Evolutionary conservation across 2,113 vertebrate species (phyloP).

Genomic region (Mus pahari): DNA sequence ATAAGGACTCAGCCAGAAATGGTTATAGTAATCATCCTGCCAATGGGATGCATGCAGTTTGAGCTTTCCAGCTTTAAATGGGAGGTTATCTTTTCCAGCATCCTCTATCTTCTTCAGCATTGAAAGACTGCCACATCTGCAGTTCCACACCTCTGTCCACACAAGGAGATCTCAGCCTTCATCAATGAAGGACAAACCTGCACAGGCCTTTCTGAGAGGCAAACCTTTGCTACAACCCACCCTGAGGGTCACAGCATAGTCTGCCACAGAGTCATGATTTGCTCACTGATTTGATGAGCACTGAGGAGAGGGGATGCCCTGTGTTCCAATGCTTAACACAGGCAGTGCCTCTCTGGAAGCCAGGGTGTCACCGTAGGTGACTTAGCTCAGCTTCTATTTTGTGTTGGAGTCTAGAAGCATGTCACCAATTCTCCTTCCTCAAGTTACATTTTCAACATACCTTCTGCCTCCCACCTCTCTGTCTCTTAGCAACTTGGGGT

Average conservation of each 20-base stretch:
- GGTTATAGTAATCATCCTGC: background rate
- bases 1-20: background rate
- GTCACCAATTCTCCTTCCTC: background rate
- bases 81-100: background rate
- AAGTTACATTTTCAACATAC: slow-evolving; percentile 30
- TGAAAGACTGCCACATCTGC: background rate
- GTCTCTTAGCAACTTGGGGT: slow-evolving; percentile 33
- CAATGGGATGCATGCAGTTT: background rate
- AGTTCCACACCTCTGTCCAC: background rate
- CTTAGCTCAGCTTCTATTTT: background rate
- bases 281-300: background rate
- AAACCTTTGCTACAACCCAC: background rate
- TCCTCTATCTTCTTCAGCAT: background rate
- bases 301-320: background rate
- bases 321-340: background rate
- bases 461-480: slow-evolving; percentile 36
- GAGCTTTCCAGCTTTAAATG: background rate
- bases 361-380: background rate
- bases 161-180: background rate
- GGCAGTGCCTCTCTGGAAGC: background rate
- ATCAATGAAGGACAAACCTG: background rate
- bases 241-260: background rate
- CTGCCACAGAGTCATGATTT: background rate
- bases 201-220: background rate
- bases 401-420: background rate